Base-by-base conservation (phyloP, 2,113 vertebrate species). In the Pantherophis guttatus region DNA sequence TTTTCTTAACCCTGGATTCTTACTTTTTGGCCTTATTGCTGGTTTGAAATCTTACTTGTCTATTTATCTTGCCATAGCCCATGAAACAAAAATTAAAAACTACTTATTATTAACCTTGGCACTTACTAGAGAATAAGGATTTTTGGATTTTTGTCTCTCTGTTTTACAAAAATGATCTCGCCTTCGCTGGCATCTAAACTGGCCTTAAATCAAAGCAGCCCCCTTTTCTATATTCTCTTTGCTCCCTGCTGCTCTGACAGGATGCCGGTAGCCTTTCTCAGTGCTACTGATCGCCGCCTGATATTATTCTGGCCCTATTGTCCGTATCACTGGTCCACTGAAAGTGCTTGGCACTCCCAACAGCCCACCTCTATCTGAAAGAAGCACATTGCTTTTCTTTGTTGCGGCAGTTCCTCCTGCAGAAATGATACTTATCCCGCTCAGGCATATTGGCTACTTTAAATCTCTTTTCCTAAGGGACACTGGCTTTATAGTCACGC, bases 351-450 rank as follows among this genome's bases (percentile, higher is more conserved):
- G 96, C 95, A 94, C 59, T 91, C 93, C 91, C 0, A 0, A 90
- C 90, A 96, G 94, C 94, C 93, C 93, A 91, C 23, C 93, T 92
- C 95, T 97, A 96, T 97, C 96, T 95, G 94, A 92, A 94, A 93
- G 54, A 92, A 92, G 54, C 95, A 91, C 5, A 23, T 52, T 86
- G 93, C 92, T 48, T 6, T 48, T 94, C 97, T 96, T 96, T 94
- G 93, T 93, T 85, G 6, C 12, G 1, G 62, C 44, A 0, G 2
- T 88, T 95, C 90, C 94, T 95, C 92, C 94, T 97, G 94, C 90
- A 96, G 96, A 95, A 89, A 96, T 95, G 90, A 0, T 50, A 92
- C 54, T 96, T 96, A 95, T 93, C 96, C 97, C 86, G 95, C 4
- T 0, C 59, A 91, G 96, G 65, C 95, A 96, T 91, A 88, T 87